phyloP scores from a whole-genome alignment of 2,113 vertebrate species.

The Pangasianodon hypophthalmus region DNA sequence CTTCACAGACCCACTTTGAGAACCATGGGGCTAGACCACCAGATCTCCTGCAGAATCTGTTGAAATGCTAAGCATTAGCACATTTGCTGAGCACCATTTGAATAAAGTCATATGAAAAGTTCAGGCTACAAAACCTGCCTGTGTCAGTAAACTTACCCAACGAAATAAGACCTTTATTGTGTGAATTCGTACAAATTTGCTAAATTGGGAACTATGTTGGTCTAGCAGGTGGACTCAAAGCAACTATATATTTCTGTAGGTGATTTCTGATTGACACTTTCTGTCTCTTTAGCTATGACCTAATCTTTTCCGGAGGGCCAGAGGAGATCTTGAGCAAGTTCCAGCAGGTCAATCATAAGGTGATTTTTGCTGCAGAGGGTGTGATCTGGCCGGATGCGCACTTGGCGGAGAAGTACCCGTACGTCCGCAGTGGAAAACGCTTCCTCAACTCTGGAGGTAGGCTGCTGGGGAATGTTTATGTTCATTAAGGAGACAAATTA shows the following conservation, averaged over 20 bases:
- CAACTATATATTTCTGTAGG: not conserved
- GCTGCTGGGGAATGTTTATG: slow-evolving; percentile 43
- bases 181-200: not conserved
- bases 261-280: not conserved
- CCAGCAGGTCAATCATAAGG: slow-evolving; percentile 86
- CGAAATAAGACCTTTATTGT: not conserved
- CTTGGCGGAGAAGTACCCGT: slow-evolving; percentile 88
- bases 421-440: slow-evolving; percentile 88
- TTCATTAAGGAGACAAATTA: not conserved
- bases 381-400: slow-evolving; percentile 92
- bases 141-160: not conserved
- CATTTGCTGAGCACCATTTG: not conserved
- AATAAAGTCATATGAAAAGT: not conserved
- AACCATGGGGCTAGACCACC: not conserved
- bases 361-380: slow-evolving; percentile 90
- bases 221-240: not conserved
- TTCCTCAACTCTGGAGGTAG: slow-evolving; percentile 96
- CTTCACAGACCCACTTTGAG: not conserved
- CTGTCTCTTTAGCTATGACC: slow-evolving; percentile 81
- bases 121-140: not conserved
- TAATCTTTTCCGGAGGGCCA: slow-evolving; percentile 90
- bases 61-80: not conserved
- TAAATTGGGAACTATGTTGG: not conserved
- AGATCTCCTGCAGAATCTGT: not conserved
- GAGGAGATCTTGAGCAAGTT: slow-evolving; percentile 93